Conservation (phyloP, 2,888 invertebrate genomes). For the Zaprionus obscuricornis region DNA sequence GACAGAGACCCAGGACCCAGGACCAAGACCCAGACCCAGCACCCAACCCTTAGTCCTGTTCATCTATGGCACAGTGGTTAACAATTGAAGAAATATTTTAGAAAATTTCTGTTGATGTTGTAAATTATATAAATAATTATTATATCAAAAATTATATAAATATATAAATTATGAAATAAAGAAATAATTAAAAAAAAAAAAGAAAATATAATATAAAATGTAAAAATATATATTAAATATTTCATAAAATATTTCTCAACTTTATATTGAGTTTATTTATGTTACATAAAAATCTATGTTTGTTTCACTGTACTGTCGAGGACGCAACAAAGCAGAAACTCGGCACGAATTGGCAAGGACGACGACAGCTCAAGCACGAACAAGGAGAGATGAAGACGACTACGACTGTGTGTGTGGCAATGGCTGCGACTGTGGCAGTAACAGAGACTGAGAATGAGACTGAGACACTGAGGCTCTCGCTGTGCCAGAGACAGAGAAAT, state of each 20-base stretch:
- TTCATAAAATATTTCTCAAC: not conserved
- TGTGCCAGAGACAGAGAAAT: too few species aligned
- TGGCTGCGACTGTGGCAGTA: not conserved
- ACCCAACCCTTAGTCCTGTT: slow-evolving; percentile 4
- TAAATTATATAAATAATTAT: too few species aligned
- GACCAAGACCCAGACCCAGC: slow-evolving; percentile 15
- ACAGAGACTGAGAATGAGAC: not conserved
- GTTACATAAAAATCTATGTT: not conserved
- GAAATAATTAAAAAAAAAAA: too few species aligned
- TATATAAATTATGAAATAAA: too few species aligned
- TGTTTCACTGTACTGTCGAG: slow-evolving; percentile 49
- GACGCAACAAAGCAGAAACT: slow-evolving; percentile 69
- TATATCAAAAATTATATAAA: too few species aligned
- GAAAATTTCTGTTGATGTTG: too few species aligned
- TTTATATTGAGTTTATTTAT: not conserved
- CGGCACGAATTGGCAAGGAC: slow-evolving; percentile 75
- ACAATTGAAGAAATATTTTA: not conserved
- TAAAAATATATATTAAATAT: not conserved
- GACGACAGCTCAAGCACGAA: slow-evolving; percentile 38
- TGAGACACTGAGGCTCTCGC: too few species aligned
- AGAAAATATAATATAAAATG: too few species aligned
- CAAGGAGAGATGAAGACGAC: slow-evolving; percentile 34
- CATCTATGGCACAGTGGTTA: slow-evolving; percentile 39
- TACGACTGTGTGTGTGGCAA: not conserved
- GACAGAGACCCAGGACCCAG: slow-evolving; percentile 21